Evolutionary conservation across 2,888 invertebrate species (phyloP).

Genomic region (Apotomis betuletana): DNA sequence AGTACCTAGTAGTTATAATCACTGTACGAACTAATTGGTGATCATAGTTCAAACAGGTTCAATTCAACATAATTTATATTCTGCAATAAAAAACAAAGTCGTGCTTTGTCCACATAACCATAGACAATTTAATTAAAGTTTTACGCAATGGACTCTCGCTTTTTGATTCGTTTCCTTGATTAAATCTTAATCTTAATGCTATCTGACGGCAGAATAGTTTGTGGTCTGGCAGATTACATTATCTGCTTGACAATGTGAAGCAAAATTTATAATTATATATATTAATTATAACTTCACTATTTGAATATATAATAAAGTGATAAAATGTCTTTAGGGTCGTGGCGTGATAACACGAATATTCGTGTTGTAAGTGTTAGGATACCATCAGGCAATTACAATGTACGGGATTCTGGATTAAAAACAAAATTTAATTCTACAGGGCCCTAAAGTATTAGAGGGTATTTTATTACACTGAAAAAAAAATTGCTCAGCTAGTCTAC

Average conservation of each 20-base stretch:
- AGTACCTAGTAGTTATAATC: no score
- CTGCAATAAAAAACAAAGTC: slow-evolving; percentile 26
- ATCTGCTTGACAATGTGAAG: slow-evolving; percentile 7
- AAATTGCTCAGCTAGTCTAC: no score
- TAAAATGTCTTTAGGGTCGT: no score
- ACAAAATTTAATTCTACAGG: no score
- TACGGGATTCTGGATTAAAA: no score
- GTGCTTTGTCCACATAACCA: slow-evolving; percentile 28
- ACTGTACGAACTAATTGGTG: background rate
- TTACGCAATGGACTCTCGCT: slow-evolving; percentile 27
- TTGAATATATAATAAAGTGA: no score
- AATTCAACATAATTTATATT: slow-evolving; percentile 7
- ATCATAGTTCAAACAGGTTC: background rate
- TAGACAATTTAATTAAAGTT: slow-evolving; percentile 29
- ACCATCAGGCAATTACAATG: no score
- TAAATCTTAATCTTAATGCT: slow-evolving; percentile 36
- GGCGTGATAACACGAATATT: no score
- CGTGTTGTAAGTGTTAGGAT: no score
- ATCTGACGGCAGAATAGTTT: slow-evolving; percentile 5
- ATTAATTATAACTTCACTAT: no score
- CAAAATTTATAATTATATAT: background rate
- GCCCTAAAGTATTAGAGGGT: no score
- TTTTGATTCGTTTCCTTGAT: slow-evolving; percentile 23
- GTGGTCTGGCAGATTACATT: slow-evolving; percentile 3
- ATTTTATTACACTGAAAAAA: no score